These are phyloP conservation scores for Heliconius melpomene DNA, from an alignment of 1,140 invertebrate species.

Conservation along the genomic window DNA sequence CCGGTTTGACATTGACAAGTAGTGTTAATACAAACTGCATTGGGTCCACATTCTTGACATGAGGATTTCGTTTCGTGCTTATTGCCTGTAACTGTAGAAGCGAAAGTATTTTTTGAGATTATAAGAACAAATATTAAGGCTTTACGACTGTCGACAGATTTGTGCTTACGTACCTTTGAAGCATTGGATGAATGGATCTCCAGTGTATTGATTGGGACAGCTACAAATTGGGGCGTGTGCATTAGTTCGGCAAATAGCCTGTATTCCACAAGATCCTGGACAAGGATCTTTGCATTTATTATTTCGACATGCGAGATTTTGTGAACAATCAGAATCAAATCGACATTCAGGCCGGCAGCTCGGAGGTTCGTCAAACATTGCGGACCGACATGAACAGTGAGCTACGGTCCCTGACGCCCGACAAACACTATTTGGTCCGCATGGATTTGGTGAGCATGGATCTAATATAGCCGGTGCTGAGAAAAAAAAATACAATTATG, in stretches of 20 bases:
- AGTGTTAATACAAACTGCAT: constrained; percentile 84
- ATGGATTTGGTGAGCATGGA: constrained; percentile 88
- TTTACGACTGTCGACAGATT: neutral
- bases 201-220: constrained; percentile 84
- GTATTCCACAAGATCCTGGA: constrained; percentile 86
- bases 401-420: constrained; percentile 83
- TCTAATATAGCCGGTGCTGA: constrained; percentile 80
- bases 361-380: constrained; percentile 84
- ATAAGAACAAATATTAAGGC: neutral
- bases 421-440: constrained; percentile 88
- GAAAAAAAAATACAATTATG: constrained; percentile 7
- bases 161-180: constrained; percentile 81
- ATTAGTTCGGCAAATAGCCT: constrained; percentile 86
- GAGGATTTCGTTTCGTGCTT: constrained; percentile 82
- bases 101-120: neutral
- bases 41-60: constrained; percentile 83
- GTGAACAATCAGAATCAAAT: constrained; percentile 85
- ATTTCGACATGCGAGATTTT: constrained; percentile 85
- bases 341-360: constrained; percentile 88
- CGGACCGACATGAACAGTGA: constrained; percentile 85
- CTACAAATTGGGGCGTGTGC: constrained; percentile 88
- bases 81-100: neutral
- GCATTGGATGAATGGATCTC: constrained; percentile 87
- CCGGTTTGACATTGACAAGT: constrained; percentile 83
- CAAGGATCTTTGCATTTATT: constrained; percentile 89